Conservation (phyloP, 1,140 invertebrate species). For the Euwallacea similis region DNA sequence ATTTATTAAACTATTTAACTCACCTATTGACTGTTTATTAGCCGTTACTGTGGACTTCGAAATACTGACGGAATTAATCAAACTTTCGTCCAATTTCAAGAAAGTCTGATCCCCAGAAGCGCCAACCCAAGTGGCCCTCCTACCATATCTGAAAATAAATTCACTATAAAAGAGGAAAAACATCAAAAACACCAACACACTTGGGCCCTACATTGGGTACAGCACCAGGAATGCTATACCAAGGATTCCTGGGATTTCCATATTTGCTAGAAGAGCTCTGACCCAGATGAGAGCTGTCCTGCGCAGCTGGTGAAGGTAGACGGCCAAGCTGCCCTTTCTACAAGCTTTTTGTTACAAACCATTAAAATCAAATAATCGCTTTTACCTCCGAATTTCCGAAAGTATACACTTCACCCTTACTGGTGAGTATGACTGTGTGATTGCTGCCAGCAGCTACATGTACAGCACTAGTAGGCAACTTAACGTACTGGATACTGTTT, state of each 20-base stretch:
- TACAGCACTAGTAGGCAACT: constrained; percentile 66
- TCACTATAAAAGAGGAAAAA: background rate
- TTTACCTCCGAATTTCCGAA: constrained; percentile 87
- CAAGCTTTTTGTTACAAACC: constrained; percentile 54
- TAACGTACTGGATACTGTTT: constrained; percentile 74
- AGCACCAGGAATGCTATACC: constrained; percentile 80
- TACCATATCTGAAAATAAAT: constrained; percentile 60
- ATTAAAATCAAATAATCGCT: constrained; percentile 63
- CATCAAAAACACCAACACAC: background rate
- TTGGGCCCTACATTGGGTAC: constrained; percentile 77
- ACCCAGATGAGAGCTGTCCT: constrained; percentile 54
- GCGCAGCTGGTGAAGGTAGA: constrained; percentile 49
- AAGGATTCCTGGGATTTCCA: constrained; percentile 57
- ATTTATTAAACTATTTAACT: constrained; percentile 44
- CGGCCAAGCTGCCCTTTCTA: constrained; percentile 91
- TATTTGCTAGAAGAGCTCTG: constrained; percentile 44
- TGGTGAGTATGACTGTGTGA: constrained; percentile 89
- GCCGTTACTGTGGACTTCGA: constrained; percentile 85
- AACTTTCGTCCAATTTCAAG: constrained; percentile 87
- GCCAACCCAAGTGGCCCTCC: constrained; percentile 89
- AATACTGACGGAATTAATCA: constrained; percentile 87
- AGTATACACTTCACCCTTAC: constrained; percentile 89
- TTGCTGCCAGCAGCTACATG: constrained; percentile 92
- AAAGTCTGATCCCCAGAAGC: constrained; percentile 95
- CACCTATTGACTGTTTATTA: constrained; percentile 83